Base-by-base conservation (phyloP, 1,140 invertebrate genomes). In the Trichonephila inaurata region DNA sequence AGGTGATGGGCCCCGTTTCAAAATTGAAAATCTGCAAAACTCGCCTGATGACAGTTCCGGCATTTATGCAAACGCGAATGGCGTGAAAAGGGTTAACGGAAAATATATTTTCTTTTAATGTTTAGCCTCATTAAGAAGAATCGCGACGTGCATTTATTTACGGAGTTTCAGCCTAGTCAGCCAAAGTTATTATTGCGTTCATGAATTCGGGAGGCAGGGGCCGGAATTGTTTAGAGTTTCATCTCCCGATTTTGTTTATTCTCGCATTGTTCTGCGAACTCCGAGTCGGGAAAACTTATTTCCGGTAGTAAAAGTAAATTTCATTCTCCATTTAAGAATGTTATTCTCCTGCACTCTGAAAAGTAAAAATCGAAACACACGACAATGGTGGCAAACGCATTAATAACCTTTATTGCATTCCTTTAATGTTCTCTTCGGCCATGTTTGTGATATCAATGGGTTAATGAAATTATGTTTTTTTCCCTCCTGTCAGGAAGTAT, bases 21-120 rank as follows among this genome's bases (percentile, higher is more conserved):
- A 92, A 92, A 83, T 92, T 92, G 90, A 92, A 85, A 85, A 92
- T 62, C 81, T 85, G 33, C 81, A 92, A 83, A 85, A 83, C 81
- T 83, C 24, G 69, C 40, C 58, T 83, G 77, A 92, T 85, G 90
- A 92, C 90, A 92, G 58, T 85, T 92, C 90, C 81, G 61, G 77
- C 81, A 85, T 92, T 83, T 85, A 83, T 92, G 81, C 81, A 64
- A 92, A 92, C 77, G 72, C 72, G 72, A 66, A 82, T 61, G 60
- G 81, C 61, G 62, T 44, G 40, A 92, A 92, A 85, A 83, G 90
- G 77, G 72, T 33, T 81, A 91, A 77, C 69, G 69, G 72, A 91
- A 92, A 92, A 92, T 85, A 85, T 85, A 92, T 92, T 92, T 92
- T 85, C 60, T 92, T 64, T 83, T 64, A 92, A 92, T 92, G 90